Percentiles rank a stretch among this genome's conserved stretches.
Evolutionary conservation across 1,140 invertebrate species (phyloP).

Genomic region (Platorchestia sp.): DNA sequence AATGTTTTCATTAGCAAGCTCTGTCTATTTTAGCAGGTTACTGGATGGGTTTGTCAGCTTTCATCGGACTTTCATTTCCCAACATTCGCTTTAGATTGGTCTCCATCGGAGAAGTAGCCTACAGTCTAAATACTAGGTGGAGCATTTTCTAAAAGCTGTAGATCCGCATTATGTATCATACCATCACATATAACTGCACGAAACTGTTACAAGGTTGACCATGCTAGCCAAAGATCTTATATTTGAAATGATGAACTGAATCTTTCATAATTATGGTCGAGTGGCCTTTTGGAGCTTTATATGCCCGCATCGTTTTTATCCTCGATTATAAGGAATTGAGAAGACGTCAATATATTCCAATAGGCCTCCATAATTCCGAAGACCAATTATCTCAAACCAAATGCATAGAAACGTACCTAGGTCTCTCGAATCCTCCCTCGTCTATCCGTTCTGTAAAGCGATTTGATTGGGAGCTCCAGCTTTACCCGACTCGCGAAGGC

Average conservation of each 20-base stretch:
- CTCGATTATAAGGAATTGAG: neutral
- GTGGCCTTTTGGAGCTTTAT: neutral
- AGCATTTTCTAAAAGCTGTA: neutral
- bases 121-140: neutral
- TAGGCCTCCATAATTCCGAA: neutral
- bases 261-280: neutral
- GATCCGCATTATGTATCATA: neutral
- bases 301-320: neutral
- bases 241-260: neutral
- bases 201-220: neutral
- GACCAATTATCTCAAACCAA: neutral
- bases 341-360: neutral
- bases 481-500: conserved; percentile 64
- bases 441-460: conserved; percentile 9
- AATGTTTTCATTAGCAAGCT: neutral
- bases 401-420: neutral
- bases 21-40: neutral
- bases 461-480: conserved; percentile 27
- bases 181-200: neutral
- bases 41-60: neutral
- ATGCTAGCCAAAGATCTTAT: neutral
- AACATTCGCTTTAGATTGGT: neutral
- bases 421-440: neutral
- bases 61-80: neutral
- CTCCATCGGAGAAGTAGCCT: neutral